A percentile compares a stretch with the other conserved stretches of the same genome.
phyloP scores from a whole-genome alignment of 64 coral and sea anemone genomes.

The Stylophora pistillata region DNA sequence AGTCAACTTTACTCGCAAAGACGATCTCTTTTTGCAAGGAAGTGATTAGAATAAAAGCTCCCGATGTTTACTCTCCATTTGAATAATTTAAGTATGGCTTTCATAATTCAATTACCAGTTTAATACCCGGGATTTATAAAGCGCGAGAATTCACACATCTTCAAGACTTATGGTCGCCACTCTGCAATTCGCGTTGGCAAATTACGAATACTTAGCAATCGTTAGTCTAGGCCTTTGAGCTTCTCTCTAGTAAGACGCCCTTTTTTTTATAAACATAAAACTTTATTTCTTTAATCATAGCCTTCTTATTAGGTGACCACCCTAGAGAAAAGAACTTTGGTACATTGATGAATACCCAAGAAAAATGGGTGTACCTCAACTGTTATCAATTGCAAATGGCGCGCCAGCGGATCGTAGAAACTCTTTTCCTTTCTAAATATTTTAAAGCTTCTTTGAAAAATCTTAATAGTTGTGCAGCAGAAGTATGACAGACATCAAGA shows the following conservation, averaged over 20 bases:
- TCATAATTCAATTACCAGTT: slow-evolving; percentile 34
- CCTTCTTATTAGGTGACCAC: not conserved
- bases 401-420: not conserved
- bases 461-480: not conserved
- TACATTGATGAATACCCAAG: not conserved
- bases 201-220: not conserved
- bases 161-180: slow-evolving; percentile 41
- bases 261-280: not conserved
- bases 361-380: slow-evolving; percentile 2
- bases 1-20: not conserved
- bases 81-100: not conserved
- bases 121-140: slow-evolving; percentile 28
- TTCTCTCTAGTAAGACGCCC: not conserved
- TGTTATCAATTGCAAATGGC: not conserved
- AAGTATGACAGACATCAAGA: not conserved
- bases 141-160: slow-evolving; percentile 50
- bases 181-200: not conserved
- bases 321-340: not conserved
- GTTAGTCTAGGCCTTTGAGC: not conserved
- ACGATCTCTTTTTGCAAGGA: not conserved
- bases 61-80: not conserved
- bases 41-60: not conserved
- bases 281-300: not conserved
- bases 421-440: not conserved
- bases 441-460: not conserved